phyloP scores from a whole-genome alignment of 1,140 invertebrate genomes.

The Apolygus lucorum region DNA sequence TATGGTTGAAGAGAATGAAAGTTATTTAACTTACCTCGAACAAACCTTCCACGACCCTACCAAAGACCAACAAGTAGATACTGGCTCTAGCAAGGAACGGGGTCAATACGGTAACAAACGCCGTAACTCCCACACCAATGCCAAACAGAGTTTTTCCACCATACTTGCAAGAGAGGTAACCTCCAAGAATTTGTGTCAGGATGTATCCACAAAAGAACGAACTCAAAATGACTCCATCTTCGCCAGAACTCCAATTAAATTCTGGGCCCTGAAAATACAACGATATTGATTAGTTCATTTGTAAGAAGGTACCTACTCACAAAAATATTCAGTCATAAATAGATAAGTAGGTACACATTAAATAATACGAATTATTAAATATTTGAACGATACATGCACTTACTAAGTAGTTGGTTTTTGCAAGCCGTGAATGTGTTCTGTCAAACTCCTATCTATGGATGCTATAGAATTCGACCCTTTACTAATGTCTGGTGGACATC shows the following conservation, averaged over 20 bases:
- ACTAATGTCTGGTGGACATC: too few species aligned
- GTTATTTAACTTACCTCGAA: conserved; percentile 46
- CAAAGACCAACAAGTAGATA: conserved; percentile 38
- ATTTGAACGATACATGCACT: too few species aligned
- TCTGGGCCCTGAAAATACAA: conserved; percentile 33
- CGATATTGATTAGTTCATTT: too few species aligned
- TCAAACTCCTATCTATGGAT: too few species aligned
- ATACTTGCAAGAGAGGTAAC: conserved; percentile 50
- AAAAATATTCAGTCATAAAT: too few species aligned
- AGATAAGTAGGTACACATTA: too few species aligned
- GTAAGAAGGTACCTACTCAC: too few species aligned
- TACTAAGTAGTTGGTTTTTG: too few species aligned
- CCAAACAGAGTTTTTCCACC: conserved; percentile 51
- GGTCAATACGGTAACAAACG: conserved; percentile 42
- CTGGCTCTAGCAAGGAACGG: conserved; percentile 29
- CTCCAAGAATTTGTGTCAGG: conserved; percentile 62
- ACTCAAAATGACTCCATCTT: conserved; percentile 71
- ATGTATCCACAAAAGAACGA: conserved; percentile 82
- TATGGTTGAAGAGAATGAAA: too few species aligned
- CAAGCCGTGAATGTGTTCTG: too few species aligned
- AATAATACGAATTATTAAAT: too few species aligned
- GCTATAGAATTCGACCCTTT: too few species aligned
- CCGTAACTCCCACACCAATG: conserved; percentile 49
- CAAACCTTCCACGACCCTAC: conserved; percentile 47
- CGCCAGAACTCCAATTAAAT: conserved; percentile 58